Conservation (phyloP, 2,797 vertebrate genomes). For the Sciaenops ocellatus region DNA sequence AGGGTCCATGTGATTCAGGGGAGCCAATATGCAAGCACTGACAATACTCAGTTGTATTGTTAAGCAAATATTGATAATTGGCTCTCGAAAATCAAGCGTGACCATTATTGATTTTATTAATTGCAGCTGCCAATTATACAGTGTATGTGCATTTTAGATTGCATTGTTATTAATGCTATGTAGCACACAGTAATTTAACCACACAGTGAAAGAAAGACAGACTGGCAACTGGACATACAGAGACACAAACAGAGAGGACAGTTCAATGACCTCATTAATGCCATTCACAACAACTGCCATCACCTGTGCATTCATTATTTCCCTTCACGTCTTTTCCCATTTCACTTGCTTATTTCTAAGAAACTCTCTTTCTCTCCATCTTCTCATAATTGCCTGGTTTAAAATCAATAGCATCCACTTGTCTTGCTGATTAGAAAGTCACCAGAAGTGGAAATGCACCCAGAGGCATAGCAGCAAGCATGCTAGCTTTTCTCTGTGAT, state of each 20-base stretch:
- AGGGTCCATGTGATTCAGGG: constrained; percentile 5
- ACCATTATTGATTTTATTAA: constrained; percentile 11
- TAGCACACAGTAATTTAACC: constrained; percentile 6
- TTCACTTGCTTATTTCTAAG: constrained; percentile 11
- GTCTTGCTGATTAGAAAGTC: constrained; percentile 45
- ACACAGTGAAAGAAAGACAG: constrained; percentile 4
- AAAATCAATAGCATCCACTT: constrained; percentile 45
- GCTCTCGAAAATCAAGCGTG: constrained; percentile 12
- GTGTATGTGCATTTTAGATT: constrained; percentile 16
- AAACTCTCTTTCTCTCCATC: constrained; percentile 6
- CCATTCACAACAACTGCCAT: constrained; percentile 5
- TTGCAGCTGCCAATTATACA: constrained; percentile 21
- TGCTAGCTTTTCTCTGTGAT: constrained; percentile 10
- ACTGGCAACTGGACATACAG: constrained; percentile 2
- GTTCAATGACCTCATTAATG: constrained; percentile 20
- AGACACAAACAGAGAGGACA: constrained; percentile 12
- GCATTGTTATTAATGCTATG: background rate
- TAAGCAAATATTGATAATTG: constrained; percentile 54
- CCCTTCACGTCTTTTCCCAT: constrained; percentile 5
- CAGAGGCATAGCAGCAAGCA: constrained; percentile 27
- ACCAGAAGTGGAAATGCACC: constrained; percentile 21
- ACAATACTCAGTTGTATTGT: constrained; percentile 29
- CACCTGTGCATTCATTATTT: constrained; percentile 22
- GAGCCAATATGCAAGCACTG: constrained; percentile 8
- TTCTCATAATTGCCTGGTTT: constrained; percentile 35